Evolutionary conservation across 2,888 invertebrate genomes (phyloP), one percentile per base, ranked within the genome.

Genomic region (Oscheius myriophilus): DNA sequence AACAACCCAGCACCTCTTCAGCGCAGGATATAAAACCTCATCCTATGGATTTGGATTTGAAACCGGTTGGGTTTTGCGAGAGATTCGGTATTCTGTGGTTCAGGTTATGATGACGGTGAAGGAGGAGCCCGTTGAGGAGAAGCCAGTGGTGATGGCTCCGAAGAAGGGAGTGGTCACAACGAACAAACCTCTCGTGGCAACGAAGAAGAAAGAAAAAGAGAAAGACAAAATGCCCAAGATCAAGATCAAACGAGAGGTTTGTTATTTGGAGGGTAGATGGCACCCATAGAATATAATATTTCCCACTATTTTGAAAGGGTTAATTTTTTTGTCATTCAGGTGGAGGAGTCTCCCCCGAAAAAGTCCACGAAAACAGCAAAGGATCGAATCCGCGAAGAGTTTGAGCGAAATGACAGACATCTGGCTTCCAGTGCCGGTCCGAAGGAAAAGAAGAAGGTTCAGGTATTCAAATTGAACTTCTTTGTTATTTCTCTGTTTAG

Each of bases 361-460:
- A 25, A 54, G 54, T 25, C 26, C 53, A 49, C 45, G 45, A 49
- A 62, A 51, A 49, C 26, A 23, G 39, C 26, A 1, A 33, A n/a
- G 42, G 26, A 54, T 1, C 39, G 54, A 1, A 64, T 54, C 16
- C 64, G 53, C 12, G 54, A 43, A 54, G 43, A 64, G 1, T 49
- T 33, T 6, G 18, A 33, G 33, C 3, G n/a, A 25, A 54, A 54
- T 11, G 62, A 52, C 14, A 26, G 21, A 12, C 52, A 18, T 25
- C 16, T 54, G 39, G 7, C 25, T 11, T 21, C 39, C 25, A 2
- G n/a, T 2, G 21, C 54, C 6, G 18, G 3, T n/a, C 11, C 21
- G 1, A 53, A 63, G 53, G 63, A 63, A 12, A 63, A 63, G 53
- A 63, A 63, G 16, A 53, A 33, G 23, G 23, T 45, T 46, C 49